Evolutionary conservation across 2,888 invertebrate species (phyloP).

Genomic region (Osmoderma eremita): DNA sequence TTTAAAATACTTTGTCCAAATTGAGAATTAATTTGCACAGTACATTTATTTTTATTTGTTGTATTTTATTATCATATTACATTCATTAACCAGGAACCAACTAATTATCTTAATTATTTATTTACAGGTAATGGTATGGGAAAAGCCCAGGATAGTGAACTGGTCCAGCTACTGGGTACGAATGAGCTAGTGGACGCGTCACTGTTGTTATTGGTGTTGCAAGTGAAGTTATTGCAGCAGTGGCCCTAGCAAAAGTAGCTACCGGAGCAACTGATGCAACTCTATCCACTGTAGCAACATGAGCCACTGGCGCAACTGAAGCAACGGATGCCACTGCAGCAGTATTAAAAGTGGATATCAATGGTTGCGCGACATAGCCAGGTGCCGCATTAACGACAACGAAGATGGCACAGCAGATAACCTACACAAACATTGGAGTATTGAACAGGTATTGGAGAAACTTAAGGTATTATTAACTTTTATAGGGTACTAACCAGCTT

Average conservation of each 20-base stretch:
- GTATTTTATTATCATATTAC: conserved; percentile 2
- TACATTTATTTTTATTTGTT: too few species aligned
- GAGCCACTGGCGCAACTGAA: conserved; percentile 4
- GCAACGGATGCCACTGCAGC: conserved; percentile 16
- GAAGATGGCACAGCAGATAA: conserved; percentile 12
- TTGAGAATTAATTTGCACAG: too few species aligned
- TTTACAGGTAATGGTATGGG: not conserved
- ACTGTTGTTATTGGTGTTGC: not conserved
- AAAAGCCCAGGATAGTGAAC: conserved; percentile 8
- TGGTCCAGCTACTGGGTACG: conserved; percentile 1
- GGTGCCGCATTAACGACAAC: conserved; percentile 20
- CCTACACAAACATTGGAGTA: not conserved
- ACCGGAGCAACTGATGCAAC: conserved; percentile 13
- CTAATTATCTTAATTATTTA: not conserved
- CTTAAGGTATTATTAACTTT: not conserved
- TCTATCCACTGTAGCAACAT: conserved; percentile 4
- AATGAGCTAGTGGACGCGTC: not conserved
- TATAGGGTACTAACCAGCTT: conserved; percentile 13
- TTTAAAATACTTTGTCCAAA: too few species aligned
- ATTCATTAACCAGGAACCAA: not conserved
- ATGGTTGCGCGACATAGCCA: conserved; percentile 3
- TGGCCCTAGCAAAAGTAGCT: not conserved
- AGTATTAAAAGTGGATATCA: not conserved
- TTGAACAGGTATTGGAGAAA: not conserved
- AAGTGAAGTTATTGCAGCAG: conserved; percentile 10